These are phyloP conservation scores for Fistularia commersonii DNA, from an alignment of 2,797 vertebrate species.

Conservation along the genomic window DNA sequence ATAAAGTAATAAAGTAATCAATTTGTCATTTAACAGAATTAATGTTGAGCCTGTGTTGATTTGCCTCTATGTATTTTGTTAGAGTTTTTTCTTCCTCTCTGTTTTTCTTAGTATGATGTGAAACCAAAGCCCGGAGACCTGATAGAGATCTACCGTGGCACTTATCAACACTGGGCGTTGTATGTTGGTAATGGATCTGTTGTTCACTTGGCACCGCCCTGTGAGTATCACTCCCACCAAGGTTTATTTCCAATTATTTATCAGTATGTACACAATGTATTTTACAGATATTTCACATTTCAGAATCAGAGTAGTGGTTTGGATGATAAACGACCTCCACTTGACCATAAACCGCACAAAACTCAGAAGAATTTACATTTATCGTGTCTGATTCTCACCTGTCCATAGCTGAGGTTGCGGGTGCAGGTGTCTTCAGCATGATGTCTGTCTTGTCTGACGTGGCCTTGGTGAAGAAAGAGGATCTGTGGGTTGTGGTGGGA, in stretches of 20 bases:
- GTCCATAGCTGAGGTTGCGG: slow-evolving; percentile 64
- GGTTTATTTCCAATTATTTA: no score
- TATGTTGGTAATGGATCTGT: slow-evolving; percentile 76
- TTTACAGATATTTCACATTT: no score
- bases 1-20: no score
- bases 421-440: slow-evolving; percentile 69
- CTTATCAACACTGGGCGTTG: slow-evolving; percentile 80
- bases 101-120: slow-evolving; percentile 50
- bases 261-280: no score
- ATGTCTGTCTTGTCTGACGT: slow-evolving; percentile 80
- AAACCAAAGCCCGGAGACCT: slow-evolving; percentile 75
- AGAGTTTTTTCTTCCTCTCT: slow-evolving; percentile 17
- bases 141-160: slow-evolving; percentile 72
- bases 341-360: no score
- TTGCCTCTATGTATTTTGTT: not conserved
- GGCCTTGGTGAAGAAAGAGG: slow-evolving; percentile 79
- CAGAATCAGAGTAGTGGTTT: no score
- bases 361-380: no score
- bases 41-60: no score
- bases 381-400: no score
- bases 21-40: no score
- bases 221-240: slow-evolving; percentile 63
- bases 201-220: slow-evolving; percentile 76
- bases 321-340: no score
- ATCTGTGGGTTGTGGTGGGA: slow-evolving; percentile 72